Evolutionary conservation across 2,797 vertebrate genomes (phyloP), one percentile per base, ranked within the genome.

Genomic region (Adrianichthys oophorus): DNA sequence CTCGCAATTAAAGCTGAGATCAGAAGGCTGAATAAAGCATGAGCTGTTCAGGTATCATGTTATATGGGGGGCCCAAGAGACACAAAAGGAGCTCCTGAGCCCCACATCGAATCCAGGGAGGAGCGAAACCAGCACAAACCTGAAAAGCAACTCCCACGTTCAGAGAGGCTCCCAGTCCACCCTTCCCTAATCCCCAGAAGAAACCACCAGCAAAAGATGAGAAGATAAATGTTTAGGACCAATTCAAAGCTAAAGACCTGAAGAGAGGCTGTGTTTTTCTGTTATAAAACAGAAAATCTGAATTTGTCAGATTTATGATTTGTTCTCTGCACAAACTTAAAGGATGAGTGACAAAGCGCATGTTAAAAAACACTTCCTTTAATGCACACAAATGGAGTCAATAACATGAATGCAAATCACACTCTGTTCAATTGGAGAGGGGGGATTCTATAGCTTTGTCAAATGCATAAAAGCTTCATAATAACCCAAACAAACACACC

Each of bases 11-110:
- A 87, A 80, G 57, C 75, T 80, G 73, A 86, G 88, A 87, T 89
- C 88, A 88, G 66, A 70, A 65, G 65, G 65, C 71, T 91, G 91
- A 90, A 93, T 92, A 88, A 92, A 89, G 82, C 83, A 92, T 86
- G 89, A 89, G 85, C 62, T 62, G 73, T 78, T 91, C 86, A 71
- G 75, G 86, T 91, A 87, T 90, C 92, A 56, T 77, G 61, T 59
- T 42, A 46, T 70, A 56, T 41, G 70, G 69, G 56, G 56, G 59
- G 62, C 70, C 18, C 12, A 48, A 51, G 55, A 76, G 63, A 89
- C 84, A 89, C 84, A 89, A 90, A 84, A 67, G 84, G 70, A 85
- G 71, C 68, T 76, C 78, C 79, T 52, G 63, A 75, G 75, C 72
- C 60, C 79, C 67, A 59, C 19, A 60, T 48, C 50, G 52, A 59